These are phyloP conservation scores for Hirundichthys speculiger DNA, from an alignment of 2,113 vertebrate genomes.

Conservation along the genomic window DNA sequence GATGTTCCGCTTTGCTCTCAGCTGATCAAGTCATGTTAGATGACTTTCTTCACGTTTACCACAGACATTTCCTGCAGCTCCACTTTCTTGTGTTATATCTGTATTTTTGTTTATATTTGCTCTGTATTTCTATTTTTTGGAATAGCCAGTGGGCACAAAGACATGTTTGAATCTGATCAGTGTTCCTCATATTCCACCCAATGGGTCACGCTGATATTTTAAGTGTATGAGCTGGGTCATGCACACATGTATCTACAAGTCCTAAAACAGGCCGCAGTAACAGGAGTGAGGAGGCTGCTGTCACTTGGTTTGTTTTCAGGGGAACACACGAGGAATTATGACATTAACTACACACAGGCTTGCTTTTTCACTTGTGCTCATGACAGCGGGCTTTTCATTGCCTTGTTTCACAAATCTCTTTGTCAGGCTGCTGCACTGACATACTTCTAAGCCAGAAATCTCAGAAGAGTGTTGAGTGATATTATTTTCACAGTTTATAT, in stretches of 20 bases:
- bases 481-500: background rate
- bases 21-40: no score
- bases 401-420: background rate
- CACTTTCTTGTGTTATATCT: no score
- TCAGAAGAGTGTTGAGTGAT: background rate
- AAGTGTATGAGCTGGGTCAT: conserved; percentile 10
- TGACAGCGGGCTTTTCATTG: background rate
- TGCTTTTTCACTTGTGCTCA: background rate
- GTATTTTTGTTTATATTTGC: background rate
- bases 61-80: no score
- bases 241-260: background rate
- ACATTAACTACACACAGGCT: background rate
- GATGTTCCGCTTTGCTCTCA: no score
- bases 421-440: background rate
- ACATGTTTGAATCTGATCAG: conserved; percentile 22
- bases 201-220: conserved; percentile 27
- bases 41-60: no score
- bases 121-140: no score
- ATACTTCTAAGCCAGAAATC: background rate
- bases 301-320: background rate
- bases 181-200: background rate
- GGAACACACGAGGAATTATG: background rate
- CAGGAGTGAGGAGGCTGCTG: background rate
- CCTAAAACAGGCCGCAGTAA: conserved; percentile 1
- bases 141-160: conserved; percentile 5